Evolutionary conservation across 2,797 vertebrate species (phyloP).

Genomic region (Mus caroli): DNA sequence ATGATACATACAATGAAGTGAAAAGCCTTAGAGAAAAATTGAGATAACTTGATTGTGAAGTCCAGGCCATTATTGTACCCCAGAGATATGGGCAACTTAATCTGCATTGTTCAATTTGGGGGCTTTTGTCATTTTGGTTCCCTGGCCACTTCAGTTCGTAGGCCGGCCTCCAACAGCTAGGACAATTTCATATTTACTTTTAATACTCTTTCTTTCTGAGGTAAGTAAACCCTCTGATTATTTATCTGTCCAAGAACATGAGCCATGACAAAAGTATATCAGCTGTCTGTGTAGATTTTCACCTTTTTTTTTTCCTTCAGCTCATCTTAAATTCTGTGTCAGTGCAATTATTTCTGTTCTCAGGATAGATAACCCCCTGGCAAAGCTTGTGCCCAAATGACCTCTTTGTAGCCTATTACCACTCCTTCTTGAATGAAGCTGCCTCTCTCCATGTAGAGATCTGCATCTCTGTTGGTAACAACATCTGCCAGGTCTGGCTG

Average conservation of each 20-base stretch:
- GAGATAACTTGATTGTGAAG: neutral
- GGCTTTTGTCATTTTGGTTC: neutral
- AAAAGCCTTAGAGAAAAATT: neutral
- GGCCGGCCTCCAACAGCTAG: neutral
- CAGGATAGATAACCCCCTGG: neutral
- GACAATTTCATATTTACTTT: neutral
- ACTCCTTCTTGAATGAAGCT: neutral
- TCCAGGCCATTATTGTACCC: neutral
- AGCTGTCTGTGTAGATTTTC: neutral
- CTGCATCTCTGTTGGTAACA: neutral
- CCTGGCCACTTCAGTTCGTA: neutral
- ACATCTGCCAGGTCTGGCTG: neutral
- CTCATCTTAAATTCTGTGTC: neutral
- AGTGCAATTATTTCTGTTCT: neutral
- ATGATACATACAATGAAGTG: neutral
- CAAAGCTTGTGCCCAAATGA: neutral
- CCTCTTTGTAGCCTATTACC: neutral
- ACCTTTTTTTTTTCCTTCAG: neutral
- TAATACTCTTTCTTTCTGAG: neutral
- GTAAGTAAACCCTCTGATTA: neutral
- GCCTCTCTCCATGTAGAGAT: neutral
- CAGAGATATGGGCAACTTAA: neutral
- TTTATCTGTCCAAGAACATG: neutral
- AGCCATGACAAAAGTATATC: neutral
- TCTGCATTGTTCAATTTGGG: neutral